Percentiles rank a stretch among this genome's conserved stretches.
These are phyloP conservation scores for Rhinella marina DNA, from an alignment of 2,797 vertebrate genomes.

Conservation along the genomic window DNA sequence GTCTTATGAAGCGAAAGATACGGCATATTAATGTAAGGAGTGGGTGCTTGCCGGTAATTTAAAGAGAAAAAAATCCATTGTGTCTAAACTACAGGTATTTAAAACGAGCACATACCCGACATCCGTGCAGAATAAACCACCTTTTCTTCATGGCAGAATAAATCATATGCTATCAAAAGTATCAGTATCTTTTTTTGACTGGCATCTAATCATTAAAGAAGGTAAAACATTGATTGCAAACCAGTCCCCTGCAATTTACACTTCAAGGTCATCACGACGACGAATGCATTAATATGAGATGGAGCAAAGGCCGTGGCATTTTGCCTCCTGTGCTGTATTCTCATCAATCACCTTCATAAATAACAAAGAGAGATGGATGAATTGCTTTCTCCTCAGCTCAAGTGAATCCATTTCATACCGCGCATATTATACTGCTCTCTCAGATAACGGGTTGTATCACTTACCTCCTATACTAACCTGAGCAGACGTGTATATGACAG, in stretches of 20 bases:
- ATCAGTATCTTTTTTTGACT: background rate
- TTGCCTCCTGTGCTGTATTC: slow-evolving; percentile 24
- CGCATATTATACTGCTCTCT: slow-evolving; percentile 28
- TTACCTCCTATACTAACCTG: slow-evolving; percentile 27
- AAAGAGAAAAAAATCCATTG: background rate
- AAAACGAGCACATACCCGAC: background rate
- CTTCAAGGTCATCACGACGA: slow-evolving; percentile 52
- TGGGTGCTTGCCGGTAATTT: background rate
- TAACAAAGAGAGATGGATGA: slow-evolving; percentile 59
- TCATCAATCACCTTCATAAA: slow-evolving; percentile 59
- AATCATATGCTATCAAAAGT: background rate
- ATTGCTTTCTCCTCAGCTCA: slow-evolving; percentile 43
- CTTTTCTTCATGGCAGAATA: background rate
- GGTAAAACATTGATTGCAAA: slow-evolving; percentile 49
- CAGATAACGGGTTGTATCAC: slow-evolving; percentile 11
- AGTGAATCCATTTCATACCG: slow-evolving; percentile 47
- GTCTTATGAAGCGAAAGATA: no score
- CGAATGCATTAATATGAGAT: slow-evolving; percentile 39
- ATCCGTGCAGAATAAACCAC: background rate
- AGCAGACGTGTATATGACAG: slow-evolving; percentile 31
- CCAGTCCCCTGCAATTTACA: slow-evolving; percentile 36
- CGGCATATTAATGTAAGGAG: no score
- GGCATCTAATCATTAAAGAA: slow-evolving; percentile 31
- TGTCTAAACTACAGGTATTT: background rate
- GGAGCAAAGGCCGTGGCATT: slow-evolving; percentile 43